A percentile compares a stretch with the other conserved stretches of the same genome.
Conservation (phyloP, 2,797 vertebrate species). For the Capromys pilorides region DNA sequence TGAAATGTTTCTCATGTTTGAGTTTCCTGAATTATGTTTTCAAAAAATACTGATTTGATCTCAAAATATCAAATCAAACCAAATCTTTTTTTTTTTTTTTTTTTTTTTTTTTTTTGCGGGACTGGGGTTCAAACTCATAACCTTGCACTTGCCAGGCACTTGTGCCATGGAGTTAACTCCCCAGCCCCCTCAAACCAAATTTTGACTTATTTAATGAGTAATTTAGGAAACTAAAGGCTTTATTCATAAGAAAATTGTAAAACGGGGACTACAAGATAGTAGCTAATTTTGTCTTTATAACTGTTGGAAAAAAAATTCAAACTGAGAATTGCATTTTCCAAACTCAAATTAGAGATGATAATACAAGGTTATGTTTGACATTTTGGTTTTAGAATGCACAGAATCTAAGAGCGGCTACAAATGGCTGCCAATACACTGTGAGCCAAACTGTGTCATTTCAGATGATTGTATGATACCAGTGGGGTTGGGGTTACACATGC, state of each 20-base stretch:
- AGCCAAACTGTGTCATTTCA: not conserved
- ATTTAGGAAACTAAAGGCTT: slow-evolving; percentile 3
- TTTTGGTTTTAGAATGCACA: slow-evolving; percentile 17
- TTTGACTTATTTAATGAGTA: not conserved
- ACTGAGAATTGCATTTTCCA: slow-evolving; percentile 23
- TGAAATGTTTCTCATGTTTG: not conserved
- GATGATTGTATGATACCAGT: not conserved
- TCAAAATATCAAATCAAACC: not conserved
- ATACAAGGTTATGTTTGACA: not conserved
- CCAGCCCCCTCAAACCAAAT: no score
- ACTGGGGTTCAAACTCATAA: no score
- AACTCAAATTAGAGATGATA: not conserved
- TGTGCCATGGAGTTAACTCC: no score
- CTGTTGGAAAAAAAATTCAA: not conserved
- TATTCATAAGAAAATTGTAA: slow-evolving; percentile 30
- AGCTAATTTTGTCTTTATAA: not conserved
- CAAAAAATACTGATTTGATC: not conserved
- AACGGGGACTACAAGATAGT: not conserved
- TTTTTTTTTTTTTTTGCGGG: no score
- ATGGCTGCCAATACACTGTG: not conserved
- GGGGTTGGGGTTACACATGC: not conserved
- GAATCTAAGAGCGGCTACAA: not conserved
- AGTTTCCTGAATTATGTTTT: not conserved
- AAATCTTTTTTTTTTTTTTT: no score
- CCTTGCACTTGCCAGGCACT: no score